A percentile compares a stretch with the other conserved stretches of the same genome.
Evolutionary conservation across 2,888 invertebrate genomes (phyloP).

Genomic region (Scaptomyza polygonia): DNA sequence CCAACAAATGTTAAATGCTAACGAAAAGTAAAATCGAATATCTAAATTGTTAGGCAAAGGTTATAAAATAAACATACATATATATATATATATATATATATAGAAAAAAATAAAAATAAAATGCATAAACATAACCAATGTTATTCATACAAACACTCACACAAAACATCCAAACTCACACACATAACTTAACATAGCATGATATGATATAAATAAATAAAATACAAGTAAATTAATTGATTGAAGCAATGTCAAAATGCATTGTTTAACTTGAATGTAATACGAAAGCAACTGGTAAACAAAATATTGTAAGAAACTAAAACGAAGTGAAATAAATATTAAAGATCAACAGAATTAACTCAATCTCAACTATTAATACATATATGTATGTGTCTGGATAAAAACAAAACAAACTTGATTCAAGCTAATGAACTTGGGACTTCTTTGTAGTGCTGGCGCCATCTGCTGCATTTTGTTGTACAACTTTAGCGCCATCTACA

Average conservation of each 20-base stretch:
- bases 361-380: too few relatives aligned
- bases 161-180: slow-evolving; percentile 25
- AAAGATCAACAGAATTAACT: slow-evolving; percentile 48
- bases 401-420: too few relatives aligned
- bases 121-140: slow-evolving; percentile 67
- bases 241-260: slow-evolving; percentile 42
- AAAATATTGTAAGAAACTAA: slow-evolving; percentile 64
- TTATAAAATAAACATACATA: slow-evolving; percentile 49
- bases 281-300: slow-evolving; percentile 60
- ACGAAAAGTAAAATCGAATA: slow-evolving; percentile 38
- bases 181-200: slow-evolving; percentile 36
- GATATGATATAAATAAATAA: slow-evolving; percentile 35
- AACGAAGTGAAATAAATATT: slow-evolving; percentile 69
- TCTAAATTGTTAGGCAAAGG: slow-evolving; percentile 62
- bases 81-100: slow-evolving; percentile 32
- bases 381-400: too few relatives aligned
- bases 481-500: slow-evolving; percentile 22
- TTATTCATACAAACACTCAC: slow-evolving; percentile 48
- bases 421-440: too few relatives aligned
- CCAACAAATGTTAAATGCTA: slow-evolving; percentile 56
- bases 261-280: slow-evolving; percentile 52
- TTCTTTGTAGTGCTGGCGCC: background rate
- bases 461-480: slow-evolving; percentile 5
- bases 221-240: slow-evolving; percentile 35
- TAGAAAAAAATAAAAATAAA: too few relatives aligned